A percentile compares a stretch with the other conserved stretches of the same genome.
Conservation (phyloP, 1,140 invertebrate genomes). For the Eubasilissa regina region DNA sequence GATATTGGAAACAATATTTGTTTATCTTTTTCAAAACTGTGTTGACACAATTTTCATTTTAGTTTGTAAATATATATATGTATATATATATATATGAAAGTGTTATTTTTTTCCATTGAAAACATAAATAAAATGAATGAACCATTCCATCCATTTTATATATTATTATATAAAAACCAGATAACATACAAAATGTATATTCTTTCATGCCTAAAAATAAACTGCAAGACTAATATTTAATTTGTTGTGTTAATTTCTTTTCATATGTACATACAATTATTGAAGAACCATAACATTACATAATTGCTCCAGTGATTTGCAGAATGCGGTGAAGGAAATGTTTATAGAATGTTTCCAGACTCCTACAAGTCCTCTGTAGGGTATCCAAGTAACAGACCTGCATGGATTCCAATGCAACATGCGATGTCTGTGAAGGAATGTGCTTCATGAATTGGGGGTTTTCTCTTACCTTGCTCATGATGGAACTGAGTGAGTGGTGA, state of each 20-base stretch:
- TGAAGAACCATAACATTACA: background rate
- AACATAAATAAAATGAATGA: slow-evolving; percentile 33
- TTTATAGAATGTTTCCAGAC: too few species aligned
- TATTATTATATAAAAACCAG: slow-evolving; percentile 12
- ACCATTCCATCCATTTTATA: slow-evolving; percentile 44
- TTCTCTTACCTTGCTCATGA: too few species aligned
- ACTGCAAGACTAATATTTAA: slow-evolving; percentile 26
- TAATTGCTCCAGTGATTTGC: too few species aligned
- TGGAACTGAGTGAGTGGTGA: too few species aligned
- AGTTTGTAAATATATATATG: slow-evolving; percentile 7
- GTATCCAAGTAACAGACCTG: too few species aligned
- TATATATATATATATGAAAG: slow-evolving; percentile 25
- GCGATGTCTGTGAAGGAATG: too few species aligned
- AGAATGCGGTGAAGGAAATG: too few species aligned
- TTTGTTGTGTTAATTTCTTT: slow-evolving; percentile 2
- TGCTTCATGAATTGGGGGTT: too few species aligned
- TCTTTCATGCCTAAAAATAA: slow-evolving; percentile 46
- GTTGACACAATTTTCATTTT: slow-evolving; percentile 15
- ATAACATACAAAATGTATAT: slow-evolving; percentile 42
- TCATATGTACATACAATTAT: slow-evolving; percentile 5
- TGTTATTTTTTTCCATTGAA: slow-evolving; percentile 8
- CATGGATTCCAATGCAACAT: too few species aligned
- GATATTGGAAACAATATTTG: slow-evolving; percentile 19
- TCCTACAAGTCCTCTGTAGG: too few species aligned
- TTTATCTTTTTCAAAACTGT: slow-evolving; percentile 5